Percentiles rank a stretch among this genome's conserved stretches.
These are phyloP conservation scores for Sapajus apella DNA, from an alignment of 2,113 vertebrate species.

Conservation along the genomic window DNA sequence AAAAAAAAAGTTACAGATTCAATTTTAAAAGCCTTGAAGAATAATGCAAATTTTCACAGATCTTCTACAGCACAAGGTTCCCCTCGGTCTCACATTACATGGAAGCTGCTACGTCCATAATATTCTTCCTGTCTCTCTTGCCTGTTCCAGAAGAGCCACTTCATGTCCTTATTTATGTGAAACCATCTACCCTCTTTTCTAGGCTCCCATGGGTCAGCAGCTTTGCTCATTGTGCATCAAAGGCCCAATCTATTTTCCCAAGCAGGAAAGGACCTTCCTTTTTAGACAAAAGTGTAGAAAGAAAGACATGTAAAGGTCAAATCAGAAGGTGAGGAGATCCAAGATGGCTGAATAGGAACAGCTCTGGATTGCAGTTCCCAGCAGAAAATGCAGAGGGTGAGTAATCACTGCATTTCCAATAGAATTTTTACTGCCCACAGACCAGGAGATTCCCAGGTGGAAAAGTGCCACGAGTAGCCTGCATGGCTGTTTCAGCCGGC, in stretches of 20 bases:
- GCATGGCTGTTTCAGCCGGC: too few species aligned
- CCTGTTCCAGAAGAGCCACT: not conserved
- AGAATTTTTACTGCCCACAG: too few species aligned
- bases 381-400: too few species aligned
- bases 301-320: not conserved
- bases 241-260: not conserved
- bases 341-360: too few species aligned
- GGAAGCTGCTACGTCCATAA: not conserved
- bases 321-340: not conserved
- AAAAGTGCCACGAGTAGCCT: too few species aligned
- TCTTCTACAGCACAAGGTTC: not conserved
- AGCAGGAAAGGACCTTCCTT: not conserved
- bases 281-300: not conserved
- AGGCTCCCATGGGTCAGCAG: not conserved
- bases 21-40: not conserved
- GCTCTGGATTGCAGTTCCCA: too few species aligned
- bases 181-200: not conserved
- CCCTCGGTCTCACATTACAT: not conserved
- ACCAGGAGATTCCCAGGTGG: too few species aligned
- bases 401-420: too few species aligned
- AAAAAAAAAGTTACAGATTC: not conserved
- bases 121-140: not conserved
- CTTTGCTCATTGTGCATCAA: not conserved
- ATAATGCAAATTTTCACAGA: not conserved
- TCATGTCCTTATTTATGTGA: not conserved